Evolutionary conservation across 2,113 vertebrate genomes (phyloP).

Genomic region (Smithornis capensis): DNA sequence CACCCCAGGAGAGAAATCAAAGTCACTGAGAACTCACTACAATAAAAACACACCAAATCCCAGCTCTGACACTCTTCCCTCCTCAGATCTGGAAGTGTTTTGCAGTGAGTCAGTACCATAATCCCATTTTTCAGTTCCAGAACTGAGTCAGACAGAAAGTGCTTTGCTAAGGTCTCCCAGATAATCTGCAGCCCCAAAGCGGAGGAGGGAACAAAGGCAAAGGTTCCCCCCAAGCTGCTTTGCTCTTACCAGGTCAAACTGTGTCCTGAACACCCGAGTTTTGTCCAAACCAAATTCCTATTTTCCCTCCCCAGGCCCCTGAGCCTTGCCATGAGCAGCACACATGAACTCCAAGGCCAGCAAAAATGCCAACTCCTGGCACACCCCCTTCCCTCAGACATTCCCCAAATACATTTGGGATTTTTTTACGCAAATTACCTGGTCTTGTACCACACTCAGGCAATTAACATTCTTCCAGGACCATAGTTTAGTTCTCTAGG

Average conservation of each 20-base stretch:
- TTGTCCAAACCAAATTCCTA: background rate
- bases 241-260: too few relatives aligned
- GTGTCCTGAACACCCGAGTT: background rate
- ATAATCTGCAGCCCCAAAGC: background rate
- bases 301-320: background rate
- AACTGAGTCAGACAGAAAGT: background rate
- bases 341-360: rapidly evolving
- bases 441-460: background rate
- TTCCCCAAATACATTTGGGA: background rate
- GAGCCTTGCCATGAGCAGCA: background rate
- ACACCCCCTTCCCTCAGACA: background rate
- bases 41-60: background rate
- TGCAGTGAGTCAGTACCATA: background rate
- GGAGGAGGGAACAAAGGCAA: background rate
- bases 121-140: background rate
- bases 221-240: background rate
- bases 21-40: rapidly evolving
- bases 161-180: background rate
- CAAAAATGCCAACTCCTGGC: background rate
- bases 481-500: background rate
- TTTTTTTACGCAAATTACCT: constrained; percentile 19
- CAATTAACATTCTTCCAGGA: background rate
- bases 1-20: background rate
- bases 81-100: background rate
- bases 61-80: background rate